A percentile compares a stretch with the other conserved stretches of the same genome.
Evolutionary conservation across 2,888 invertebrate species (phyloP).

Genomic region (Meteorus colon): DNA sequence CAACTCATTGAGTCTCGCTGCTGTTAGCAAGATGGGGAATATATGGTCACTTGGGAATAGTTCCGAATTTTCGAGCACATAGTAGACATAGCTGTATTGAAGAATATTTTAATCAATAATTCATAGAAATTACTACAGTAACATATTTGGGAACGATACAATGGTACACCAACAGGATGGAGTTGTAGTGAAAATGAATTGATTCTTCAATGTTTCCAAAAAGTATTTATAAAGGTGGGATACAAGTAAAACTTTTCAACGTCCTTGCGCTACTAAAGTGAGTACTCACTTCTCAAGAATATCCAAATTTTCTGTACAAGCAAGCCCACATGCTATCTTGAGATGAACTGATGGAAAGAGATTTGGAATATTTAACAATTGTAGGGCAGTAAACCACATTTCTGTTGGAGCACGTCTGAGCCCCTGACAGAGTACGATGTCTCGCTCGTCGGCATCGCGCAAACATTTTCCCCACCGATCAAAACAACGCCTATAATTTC

Average conservation of each 20-base stretch:
- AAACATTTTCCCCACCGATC: constrained; percentile 7
- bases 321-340: constrained; percentile 79
- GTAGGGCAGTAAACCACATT: constrained; percentile 81
- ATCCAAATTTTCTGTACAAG: constrained; percentile 78
- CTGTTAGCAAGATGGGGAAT: constrained; percentile 28
- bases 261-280: background rate
- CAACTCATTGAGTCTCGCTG: constrained; percentile 26
- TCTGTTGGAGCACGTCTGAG: constrained; percentile 78
- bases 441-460: constrained; percentile 75
- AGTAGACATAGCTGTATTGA: constrained; percentile 29
- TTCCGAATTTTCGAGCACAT: constrained; percentile 19
- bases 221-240: background rate
- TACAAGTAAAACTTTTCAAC: background rate
- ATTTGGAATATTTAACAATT: constrained; percentile 76
- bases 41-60: constrained; percentile 27
- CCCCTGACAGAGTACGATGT: constrained; percentile 84
- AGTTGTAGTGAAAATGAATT: too few species aligned
- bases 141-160: too few species aligned
- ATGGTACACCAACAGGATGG: too few species aligned
- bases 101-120: constrained; percentile 5
- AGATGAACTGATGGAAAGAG: constrained; percentile 81
- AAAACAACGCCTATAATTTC: constrained; percentile 19
- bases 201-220: too few species aligned
- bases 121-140: background rate
- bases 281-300: constrained; percentile 76